Percentiles rank a stretch among this genome's conserved stretches.
These are phyloP conservation scores for Ferrisia virgata DNA, from an alignment of 2,888 invertebrate species.

Conservation along the genomic window DNA sequence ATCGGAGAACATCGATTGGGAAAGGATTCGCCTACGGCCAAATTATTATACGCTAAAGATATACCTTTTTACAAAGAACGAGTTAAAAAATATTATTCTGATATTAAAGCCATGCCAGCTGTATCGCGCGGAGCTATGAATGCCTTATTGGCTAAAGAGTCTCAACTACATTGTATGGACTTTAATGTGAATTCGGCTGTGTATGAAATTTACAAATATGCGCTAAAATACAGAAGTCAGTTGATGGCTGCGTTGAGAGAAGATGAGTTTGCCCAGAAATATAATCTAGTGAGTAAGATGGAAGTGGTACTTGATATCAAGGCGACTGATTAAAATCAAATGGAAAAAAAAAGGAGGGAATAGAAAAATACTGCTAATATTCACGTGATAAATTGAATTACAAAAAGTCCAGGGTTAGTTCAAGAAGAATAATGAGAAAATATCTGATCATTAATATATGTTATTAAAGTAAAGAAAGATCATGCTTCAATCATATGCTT, in stretches of 20 bases:
- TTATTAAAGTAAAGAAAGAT: too few species aligned
- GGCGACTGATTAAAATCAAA: constrained; percentile 53
- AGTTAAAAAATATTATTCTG: constrained; percentile 95
- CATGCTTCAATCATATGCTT: too few species aligned
- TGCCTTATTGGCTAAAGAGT: constrained; percentile 97
- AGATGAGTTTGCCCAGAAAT: constrained; percentile 96
- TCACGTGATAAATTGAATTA: too few species aligned
- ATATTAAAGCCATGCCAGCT: constrained; percentile 93
- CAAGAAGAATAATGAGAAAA: too few species aligned
- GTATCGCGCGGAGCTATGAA: constrained; percentile 99
- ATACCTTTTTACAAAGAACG: constrained; percentile 98
- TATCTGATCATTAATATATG: too few species aligned
- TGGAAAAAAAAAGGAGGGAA: too few species aligned
- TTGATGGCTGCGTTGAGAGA: constrained; percentile 92
- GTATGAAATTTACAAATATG: constrained; percentile 93
- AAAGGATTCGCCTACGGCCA: constrained; percentile 98
- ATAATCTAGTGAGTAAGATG: constrained; percentile 90
- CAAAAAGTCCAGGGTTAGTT: too few species aligned
- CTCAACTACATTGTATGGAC: constrained; percentile 90
- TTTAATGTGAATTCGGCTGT: constrained; percentile 97
- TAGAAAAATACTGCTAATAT: constrained; percentile 85
- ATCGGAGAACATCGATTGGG: constrained; percentile 96
- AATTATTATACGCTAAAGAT: constrained; percentile 98
- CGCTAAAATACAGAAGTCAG: constrained; percentile 97
- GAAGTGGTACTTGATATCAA: constrained; percentile 95